These are phyloP conservation scores for Melanaphis sacchari DNA, from an alignment of 1,140 invertebrate genomes.

Conservation along the genomic window DNA sequence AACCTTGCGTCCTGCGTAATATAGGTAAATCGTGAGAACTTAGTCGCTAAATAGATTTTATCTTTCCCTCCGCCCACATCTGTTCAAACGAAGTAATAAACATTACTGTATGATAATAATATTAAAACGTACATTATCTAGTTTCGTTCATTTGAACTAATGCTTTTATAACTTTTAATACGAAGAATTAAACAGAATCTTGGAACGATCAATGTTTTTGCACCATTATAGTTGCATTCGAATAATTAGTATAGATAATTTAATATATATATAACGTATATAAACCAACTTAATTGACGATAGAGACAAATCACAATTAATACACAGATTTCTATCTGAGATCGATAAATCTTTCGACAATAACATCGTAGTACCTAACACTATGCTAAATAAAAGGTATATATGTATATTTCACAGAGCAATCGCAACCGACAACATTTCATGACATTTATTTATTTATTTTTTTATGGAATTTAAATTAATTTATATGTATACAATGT, in stretches of 20 bases:
- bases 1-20: not conserved
- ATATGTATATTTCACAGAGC: not conserved
- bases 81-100: not conserved
- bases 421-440: not conserved
- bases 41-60: constrained; percentile 19
- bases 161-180: not conserved
- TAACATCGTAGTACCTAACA: not conserved
- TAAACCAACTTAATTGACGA: constrained; percentile 12
- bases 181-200: not conserved
- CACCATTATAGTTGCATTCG: not conserved
- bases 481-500: not conserved
- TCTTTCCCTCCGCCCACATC: not conserved
- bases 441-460: not conserved
- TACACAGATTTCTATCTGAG: not conserved
- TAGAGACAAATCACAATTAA: not conserved
- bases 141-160: not conserved
- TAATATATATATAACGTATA: not conserved
- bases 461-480: not conserved
- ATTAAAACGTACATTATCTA: not conserved
- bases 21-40: constrained; percentile 10
- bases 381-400: not conserved
- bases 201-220: not conserved
- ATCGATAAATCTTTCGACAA: not conserved
- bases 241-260: not conserved
- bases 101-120: not conserved